Base-by-base conservation (phyloP, 2,888 invertebrate genomes). In the Labia minor region DNA sequence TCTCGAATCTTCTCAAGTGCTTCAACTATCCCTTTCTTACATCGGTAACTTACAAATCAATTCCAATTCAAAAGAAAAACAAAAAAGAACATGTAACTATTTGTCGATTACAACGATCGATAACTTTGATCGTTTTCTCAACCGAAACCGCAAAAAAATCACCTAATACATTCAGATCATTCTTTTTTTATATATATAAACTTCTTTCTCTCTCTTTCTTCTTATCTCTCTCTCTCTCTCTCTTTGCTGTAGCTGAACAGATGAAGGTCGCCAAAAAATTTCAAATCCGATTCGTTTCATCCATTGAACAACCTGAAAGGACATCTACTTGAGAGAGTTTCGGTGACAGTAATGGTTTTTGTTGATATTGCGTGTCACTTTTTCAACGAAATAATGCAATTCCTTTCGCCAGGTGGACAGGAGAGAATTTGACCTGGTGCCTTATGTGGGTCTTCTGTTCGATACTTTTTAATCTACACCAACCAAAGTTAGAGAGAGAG, bases 401-500 rank as follows among this genome's bases (percentile, higher is more conserved):
- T 49, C 14, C 49, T 49, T 4, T 49, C 49, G 49, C 49, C 49
- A 49, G 49, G 49, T 49, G 49, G 49, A 49, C 49, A 49, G 3
- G 16, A 8, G 6, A 49, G 49, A 49, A 49, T 49, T 49, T 49
- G 49, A 49, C 49, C 49, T 49, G 49, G 49, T 49, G 49, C 49
- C 49, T 49, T 49, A 49, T 49, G 49, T 49, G 49, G 49, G 49
- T 49, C 49, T 49, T 49, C 49, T 49, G 49, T 49, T 49, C 49
- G 2, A 3, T n/a, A 49, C 14, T 49, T 16, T 16, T 49, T 16
- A 49, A 49, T 16, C 16, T 49, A 26, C 8, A 26, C 4, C 26
- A 3, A 26, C 3, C 26, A 26, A n/a, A n/a, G n/a, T n/a, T n/a
- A n/a, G n/a, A n/a, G n/a, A n/a, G n/a, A 26, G 26, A 26, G 26